Evolutionary conservation across 2,113 vertebrate species (phyloP), one percentile per base, ranked within the genome.

Genomic region (Trichomycterus rosablanca): DNA sequence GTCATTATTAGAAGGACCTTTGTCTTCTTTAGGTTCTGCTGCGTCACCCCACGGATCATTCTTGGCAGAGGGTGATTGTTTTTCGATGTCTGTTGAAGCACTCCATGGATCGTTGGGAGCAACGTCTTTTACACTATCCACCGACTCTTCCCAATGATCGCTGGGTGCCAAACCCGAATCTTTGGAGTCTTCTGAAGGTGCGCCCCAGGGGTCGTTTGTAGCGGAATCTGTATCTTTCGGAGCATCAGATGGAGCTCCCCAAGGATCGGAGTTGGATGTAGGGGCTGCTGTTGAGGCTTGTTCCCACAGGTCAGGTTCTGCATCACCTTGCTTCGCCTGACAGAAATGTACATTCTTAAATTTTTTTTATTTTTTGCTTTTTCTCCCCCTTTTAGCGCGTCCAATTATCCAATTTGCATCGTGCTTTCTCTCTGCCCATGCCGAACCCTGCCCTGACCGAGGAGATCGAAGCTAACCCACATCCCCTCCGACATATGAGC

Each of bases 21-120:
- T 53, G 44, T 64, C 1, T 73, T 67, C 28, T 3, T 77, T 70
- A 63, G 43, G 11, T 3, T 67, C 64, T 78, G 77, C 0, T 75
- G 81, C 1, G 78, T 76, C 66, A 22, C 53, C 57, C 69, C 69
- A 12, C 76, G 83, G 49, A 83, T 83, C 86, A 82, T 78, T 40
- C 75, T 73, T 4, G 78, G 81, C 0, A 76, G 85, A 80, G 73
- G 61, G 18, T 10, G 84, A 68, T 10, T 22, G 50, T 14, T 64
- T 64, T 10, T 60, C 51, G 3, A 46, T 2, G 22, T 19, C 24
- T 14, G 44, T 22, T 8, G 30, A 30, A 34, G 2, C 40, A 20
- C 67, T 55, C 70, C 70, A 76, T 2, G 63, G 72, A 59, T 74
- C 59, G 15, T 4, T 55, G 16, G 52, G 48, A 35, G 43, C 16